Conservation (phyloP, 1,140 invertebrate genomes). For the Achatina immaculata region DNA sequence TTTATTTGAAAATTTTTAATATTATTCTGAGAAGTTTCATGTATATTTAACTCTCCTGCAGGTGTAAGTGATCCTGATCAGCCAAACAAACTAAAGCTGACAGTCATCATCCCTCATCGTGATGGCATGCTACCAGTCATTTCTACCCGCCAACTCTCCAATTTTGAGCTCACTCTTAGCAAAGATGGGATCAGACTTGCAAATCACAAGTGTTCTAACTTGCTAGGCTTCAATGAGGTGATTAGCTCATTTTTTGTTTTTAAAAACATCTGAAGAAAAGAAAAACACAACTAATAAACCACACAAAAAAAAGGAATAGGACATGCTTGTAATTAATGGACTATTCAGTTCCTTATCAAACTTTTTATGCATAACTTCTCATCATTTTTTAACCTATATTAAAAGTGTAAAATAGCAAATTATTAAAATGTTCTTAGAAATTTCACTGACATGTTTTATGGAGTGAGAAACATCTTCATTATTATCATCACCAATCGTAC, state of each 20-base stretch:
- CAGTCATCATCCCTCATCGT: slow-evolving; percentile 69
- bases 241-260: background rate
- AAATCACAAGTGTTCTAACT: slow-evolving; percentile 70
- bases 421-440: too few species aligned
- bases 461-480: too few species aligned
- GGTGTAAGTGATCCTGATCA: slow-evolving; percentile 62
- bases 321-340: too few species aligned
- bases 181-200: slow-evolving; percentile 63
- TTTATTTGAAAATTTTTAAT: too few species aligned
- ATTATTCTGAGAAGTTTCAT: background rate
- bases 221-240: slow-evolving; percentile 64
- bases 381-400: too few species aligned
- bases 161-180: slow-evolving; percentile 69
- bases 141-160: slow-evolving; percentile 68
- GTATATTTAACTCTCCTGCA: slow-evolving; percentile 24
- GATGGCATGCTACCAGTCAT: slow-evolving; percentile 71
- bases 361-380: too few species aligned
- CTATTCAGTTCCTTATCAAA: too few species aligned
- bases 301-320: too few species aligned
- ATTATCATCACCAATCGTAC: too few species aligned
- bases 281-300: too few species aligned
- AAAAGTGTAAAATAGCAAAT: too few species aligned
- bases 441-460: too few species aligned
- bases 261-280: background rate
- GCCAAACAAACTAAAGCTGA: slow-evolving; percentile 66